Conservation (phyloP, 2,113 vertebrate species). For the Accipiter cooperii region DNA sequence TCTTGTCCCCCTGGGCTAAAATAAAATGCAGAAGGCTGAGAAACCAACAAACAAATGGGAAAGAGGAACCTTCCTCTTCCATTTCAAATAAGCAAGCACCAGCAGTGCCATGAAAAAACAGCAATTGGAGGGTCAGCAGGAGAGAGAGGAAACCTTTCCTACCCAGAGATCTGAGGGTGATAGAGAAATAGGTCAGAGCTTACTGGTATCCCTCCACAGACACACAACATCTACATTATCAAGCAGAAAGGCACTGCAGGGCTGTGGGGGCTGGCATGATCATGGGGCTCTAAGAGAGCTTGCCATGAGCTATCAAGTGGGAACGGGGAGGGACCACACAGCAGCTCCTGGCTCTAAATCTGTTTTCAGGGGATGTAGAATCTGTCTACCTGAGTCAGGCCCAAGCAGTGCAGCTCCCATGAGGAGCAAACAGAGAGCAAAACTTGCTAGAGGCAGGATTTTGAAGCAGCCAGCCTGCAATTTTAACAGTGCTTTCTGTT, state of each 20-base stretch:
- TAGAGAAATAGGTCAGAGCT: neutral
- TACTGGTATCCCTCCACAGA: neutral
- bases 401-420: neutral
- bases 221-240: fast-evolving
- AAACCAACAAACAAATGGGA: neutral
- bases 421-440: neutral
- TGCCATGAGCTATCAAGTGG: neutral
- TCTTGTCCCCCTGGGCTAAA: neutral
- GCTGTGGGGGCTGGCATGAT: neutral
- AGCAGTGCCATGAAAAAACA: neutral
- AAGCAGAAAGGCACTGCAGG: neutral
- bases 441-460: neutral
- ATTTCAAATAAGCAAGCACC: neutral
- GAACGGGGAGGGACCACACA: neutral
- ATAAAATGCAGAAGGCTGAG: neutral
- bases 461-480: neutral
- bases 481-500: neutral
- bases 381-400: neutral
- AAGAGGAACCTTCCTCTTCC: neutral
- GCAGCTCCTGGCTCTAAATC: neutral
- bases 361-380: neutral
- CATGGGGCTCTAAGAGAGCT: neutral
- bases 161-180: neutral
- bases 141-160: neutral
- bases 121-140: neutral